Conservation (phyloP, 2,888 invertebrate genomes). For the Lingula anatina region DNA sequence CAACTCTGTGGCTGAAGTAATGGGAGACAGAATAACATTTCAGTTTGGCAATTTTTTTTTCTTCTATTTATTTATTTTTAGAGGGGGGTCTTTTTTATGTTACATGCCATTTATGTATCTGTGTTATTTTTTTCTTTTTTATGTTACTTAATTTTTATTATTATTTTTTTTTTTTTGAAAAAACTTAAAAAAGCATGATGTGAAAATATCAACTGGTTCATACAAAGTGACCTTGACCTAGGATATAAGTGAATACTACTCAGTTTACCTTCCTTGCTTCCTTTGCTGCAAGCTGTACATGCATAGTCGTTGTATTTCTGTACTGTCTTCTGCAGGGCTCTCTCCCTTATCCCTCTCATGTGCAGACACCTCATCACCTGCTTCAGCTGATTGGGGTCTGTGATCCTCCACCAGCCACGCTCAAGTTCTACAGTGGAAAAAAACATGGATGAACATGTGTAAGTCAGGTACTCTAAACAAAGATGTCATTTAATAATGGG, state of each 20-base stretch:
- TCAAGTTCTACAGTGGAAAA: slow-evolving; percentile 42
- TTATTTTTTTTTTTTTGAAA: not conserved
- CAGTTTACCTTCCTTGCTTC: slow-evolving; percentile 27
- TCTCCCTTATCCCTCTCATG: slow-evolving; percentile 83
- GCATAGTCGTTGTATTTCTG: slow-evolving; percentile 64
- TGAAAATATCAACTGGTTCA: not conserved
- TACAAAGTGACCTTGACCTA: not conserved
- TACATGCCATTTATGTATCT: no score
- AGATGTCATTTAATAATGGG: no score
- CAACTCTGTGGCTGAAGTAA: not conserved
- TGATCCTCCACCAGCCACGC: slow-evolving; percentile 86
- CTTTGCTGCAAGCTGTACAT: slow-evolving; percentile 58
- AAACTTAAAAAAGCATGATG: no score
- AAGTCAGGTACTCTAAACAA: no score
- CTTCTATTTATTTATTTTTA: no score
- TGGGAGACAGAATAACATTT: no score
- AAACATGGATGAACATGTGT: no score
- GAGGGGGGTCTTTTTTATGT: no score
- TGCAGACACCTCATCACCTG: slow-evolving; percentile 69
- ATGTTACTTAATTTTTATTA: not conserved
- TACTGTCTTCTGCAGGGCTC: slow-evolving; percentile 72
- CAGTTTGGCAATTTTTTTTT: no score
- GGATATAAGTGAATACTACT: not conserved
- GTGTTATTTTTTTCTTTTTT: slow-evolving; percentile 4
- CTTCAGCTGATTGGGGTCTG: slow-evolving; percentile 68